Conservation (phyloP, 2,888 invertebrate genomes). For the Drosophila ochracea region DNA sequence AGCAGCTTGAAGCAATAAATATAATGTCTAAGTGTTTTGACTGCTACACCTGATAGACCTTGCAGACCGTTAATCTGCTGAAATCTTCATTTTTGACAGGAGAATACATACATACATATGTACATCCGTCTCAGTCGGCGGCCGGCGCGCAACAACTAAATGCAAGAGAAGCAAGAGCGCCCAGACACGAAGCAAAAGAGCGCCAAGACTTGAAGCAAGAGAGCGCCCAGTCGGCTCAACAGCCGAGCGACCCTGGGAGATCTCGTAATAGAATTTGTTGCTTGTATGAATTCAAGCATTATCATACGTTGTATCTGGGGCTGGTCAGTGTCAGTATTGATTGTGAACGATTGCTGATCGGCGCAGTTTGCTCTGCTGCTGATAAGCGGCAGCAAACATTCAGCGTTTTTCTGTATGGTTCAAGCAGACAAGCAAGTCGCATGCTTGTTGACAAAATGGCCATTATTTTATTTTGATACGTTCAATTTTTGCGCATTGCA, state of each 20-base stretch:
- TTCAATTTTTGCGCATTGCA: slow-evolving; percentile 39
- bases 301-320: no score
- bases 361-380: not conserved
- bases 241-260: not conserved
- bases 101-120: not conserved
- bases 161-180: not conserved
- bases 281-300: not conserved
- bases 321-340: no score
- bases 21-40: no score
- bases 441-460: slow-evolving; percentile 18
- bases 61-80: not conserved
- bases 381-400: not conserved
- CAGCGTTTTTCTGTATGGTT: not conserved
- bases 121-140: not conserved
- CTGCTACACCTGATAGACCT: no score
- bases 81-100: not conserved
- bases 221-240: not conserved
- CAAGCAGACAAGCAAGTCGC: not conserved
- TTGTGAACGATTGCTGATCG: no score
- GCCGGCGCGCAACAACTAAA: not conserved
- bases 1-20: no score
- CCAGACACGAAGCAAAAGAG: not conserved
- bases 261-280: not conserved
- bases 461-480: slow-evolving; percentile 11
- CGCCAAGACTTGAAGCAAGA: not conserved